Percentiles rank a stretch among this genome's conserved stretches.
Conservation (phyloP, 2,888 invertebrate genomes). For the Caenorhabditis afra region DNA sequence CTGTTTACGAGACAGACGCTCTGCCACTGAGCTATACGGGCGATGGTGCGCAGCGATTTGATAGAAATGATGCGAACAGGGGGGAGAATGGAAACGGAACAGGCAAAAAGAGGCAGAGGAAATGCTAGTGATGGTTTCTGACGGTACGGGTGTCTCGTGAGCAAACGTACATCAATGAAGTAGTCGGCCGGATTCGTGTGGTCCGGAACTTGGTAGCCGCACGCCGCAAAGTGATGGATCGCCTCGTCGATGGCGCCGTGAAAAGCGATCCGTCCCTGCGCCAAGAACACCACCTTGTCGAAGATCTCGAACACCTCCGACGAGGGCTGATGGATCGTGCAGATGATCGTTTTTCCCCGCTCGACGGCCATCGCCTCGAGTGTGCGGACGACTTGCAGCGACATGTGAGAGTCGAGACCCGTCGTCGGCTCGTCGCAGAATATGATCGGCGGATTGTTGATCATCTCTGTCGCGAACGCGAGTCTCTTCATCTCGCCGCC, state of each 20-base stretch:
- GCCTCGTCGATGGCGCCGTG: conserved; percentile 89
- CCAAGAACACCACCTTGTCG: conserved; percentile 88
- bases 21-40: conserved; percentile 80
- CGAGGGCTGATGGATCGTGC: conserved; percentile 95
- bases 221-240: conserved; percentile 86
- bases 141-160: too few species aligned
- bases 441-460: conserved; percentile 94
- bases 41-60: conserved; percentile 27
- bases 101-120: too few species aligned
- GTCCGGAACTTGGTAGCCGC: conserved; percentile 76
- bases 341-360: conserved; percentile 90
- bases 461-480: conserved; percentile 93
- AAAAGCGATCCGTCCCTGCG: conserved; percentile 90
- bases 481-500: conserved; percentile 96
- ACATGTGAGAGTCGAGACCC: conserved; percentile 94
- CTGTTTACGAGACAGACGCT: conserved; percentile 80
- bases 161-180: conserved; percentile 74
- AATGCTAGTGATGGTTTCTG: too few species aligned
- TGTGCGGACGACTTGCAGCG: conserved; percentile 88
- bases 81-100: background rate
- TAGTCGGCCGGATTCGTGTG: conserved; percentile 81
- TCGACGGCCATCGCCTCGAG: conserved; percentile 68
- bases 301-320: conserved; percentile 92
- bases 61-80: too few species aligned
- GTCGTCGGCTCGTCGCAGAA: conserved; percentile 98